phyloP scores from a whole-genome alignment of 1,140 invertebrate species.

The Ruditapes philippinarum region DNA sequence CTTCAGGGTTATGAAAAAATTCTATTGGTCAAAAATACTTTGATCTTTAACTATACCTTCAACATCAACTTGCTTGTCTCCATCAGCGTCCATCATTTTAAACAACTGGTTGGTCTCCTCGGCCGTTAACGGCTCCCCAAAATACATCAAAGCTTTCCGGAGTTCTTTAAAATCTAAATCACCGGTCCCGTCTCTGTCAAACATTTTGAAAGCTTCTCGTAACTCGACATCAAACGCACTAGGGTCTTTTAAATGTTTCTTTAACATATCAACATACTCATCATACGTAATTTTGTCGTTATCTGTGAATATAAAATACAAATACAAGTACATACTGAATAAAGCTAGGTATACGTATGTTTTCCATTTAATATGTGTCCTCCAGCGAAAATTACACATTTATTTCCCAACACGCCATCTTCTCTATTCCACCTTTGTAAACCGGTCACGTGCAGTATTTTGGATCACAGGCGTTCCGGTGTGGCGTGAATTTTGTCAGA shows the following conservation, averaged over 20 bases:
- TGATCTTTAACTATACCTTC: too few species aligned
- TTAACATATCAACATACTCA: constrained; percentile 36
- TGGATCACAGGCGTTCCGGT: too few species aligned
- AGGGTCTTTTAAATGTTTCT: not conserved
- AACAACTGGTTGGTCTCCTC: constrained; percentile 27
- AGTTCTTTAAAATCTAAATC: constrained; percentile 36
- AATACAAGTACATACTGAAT: too few species aligned
- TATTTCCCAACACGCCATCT: too few species aligned
- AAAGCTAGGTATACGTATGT: too few species aligned
- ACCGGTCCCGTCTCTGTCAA: constrained; percentile 49
- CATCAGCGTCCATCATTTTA: constrained; percentile 32
- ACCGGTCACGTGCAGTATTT: too few species aligned
- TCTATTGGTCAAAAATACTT: too few species aligned
- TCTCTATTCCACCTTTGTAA: too few species aligned
- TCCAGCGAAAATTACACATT: too few species aligned
- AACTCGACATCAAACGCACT: constrained; percentile 48
- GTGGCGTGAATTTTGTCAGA: too few species aligned
- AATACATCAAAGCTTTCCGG: not conserved
- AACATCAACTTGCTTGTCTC: constrained; percentile 36
- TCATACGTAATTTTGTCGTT: not conserved
- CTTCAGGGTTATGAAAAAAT: too few species aligned
- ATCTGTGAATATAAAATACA: not conserved
- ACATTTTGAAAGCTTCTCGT: constrained; percentile 49
- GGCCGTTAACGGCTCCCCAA: constrained; percentile 31
- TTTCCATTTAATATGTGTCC: too few species aligned